Conservation (phyloP, 2,113 vertebrate genomes). For the Vombatus ursinus region DNA sequence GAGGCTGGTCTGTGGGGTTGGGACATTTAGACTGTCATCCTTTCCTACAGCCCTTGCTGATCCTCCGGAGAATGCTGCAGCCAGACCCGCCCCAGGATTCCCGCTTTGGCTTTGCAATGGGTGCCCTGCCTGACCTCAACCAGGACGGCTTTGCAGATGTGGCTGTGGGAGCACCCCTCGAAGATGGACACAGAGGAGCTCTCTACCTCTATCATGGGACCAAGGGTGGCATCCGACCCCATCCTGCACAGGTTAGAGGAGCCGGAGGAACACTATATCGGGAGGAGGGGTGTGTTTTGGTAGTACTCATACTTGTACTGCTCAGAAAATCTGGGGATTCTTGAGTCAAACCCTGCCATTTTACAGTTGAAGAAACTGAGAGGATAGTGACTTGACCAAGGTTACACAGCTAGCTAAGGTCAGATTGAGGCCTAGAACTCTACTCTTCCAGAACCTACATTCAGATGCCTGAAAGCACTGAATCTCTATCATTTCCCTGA, state of each 20-base stretch:
- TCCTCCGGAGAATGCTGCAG: conserved; percentile 86
- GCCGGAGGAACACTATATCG: background rate
- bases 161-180: conserved; percentile 93
- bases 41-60: conserved; percentile 83
- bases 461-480: background rate
- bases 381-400: background rate
- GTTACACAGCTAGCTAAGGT: background rate
- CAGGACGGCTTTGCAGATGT: conserved; percentile 90
- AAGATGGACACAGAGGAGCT: conserved; percentile 93
- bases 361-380: background rate
- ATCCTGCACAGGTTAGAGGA: conserved; percentile 68
- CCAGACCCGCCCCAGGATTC: conserved; percentile 88
- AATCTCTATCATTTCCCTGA: background rate
- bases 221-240: conserved; percentile 43
- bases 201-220: conserved; percentile 92
- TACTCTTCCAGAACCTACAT: background rate
- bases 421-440: background rate
- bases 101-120: conserved; percentile 92
- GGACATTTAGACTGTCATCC: background rate
- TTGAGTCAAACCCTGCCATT: background rate
- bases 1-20: background rate
- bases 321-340: background rate
- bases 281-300: background rate
- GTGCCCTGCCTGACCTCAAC: conserved; percentile 90
- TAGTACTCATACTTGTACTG: background rate